Percentiles rank a stretch among this genome's conserved stretches.
Conservation (phyloP, 2,888 invertebrate genomes). For the Cryptocephalus primarius region DNA sequence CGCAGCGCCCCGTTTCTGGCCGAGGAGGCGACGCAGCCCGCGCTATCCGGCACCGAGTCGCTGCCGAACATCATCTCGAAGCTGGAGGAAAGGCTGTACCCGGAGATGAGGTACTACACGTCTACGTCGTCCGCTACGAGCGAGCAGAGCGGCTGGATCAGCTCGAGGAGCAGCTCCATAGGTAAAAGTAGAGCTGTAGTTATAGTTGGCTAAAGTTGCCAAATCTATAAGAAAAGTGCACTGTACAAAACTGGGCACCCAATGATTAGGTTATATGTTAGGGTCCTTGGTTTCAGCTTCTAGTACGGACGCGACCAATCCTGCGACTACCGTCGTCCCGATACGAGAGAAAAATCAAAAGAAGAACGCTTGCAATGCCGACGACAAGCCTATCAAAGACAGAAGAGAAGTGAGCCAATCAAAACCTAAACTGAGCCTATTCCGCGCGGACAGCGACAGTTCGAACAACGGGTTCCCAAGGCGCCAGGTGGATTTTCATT, state of each 20-base stretch:
- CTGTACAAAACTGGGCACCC: too few relatives aligned
- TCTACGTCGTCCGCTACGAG: conserved; percentile 54
- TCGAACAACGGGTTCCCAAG: conserved; percentile 12
- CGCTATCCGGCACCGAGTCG: conserved; percentile 46
- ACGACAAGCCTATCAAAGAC: conserved; percentile 17
- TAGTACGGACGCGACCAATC: conserved; percentile 28
- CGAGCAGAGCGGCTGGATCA: conserved; percentile 83
- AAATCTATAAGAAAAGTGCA: too few relatives aligned
- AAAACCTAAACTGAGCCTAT: conserved; percentile 14
- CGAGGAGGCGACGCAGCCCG: conserved; percentile 42
- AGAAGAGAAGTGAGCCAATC: conserved; percentile 12
- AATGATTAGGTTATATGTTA: too few relatives aligned
- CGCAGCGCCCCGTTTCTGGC: conserved; percentile 47
- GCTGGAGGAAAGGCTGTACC: conserved; percentile 19
- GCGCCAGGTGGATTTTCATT: too few relatives aligned
- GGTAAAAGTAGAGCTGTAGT: conserved; percentile 15
- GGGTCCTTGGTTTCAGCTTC: conserved; percentile 37
- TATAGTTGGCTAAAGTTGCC: too few relatives aligned
- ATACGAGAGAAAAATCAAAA: conserved; percentile 22
- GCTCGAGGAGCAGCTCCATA: conserved; percentile 58
- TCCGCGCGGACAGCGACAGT: conserved; percentile 17
- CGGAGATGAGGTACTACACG: conserved; percentile 20
- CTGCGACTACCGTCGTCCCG: conserved; percentile 17
- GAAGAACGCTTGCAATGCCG: conserved; percentile 17
- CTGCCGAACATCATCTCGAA: conserved; percentile 57